A percentile compares a stretch with the other conserved stretches of the same genome.
Evolutionary conservation across 2,113 vertebrate genomes (phyloP).

Genomic region (Perccottus glenii): DNA sequence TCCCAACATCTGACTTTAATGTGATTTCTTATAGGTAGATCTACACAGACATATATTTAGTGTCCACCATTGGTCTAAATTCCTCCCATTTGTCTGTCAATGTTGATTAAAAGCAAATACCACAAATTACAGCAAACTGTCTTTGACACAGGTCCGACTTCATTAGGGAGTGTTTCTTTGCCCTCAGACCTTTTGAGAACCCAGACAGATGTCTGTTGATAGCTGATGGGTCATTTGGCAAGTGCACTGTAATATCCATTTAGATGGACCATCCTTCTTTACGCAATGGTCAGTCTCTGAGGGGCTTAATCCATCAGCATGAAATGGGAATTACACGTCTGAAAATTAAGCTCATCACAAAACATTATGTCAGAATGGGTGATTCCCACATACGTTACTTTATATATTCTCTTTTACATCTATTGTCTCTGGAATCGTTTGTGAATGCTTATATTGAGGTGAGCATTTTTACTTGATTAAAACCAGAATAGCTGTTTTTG

Average conservation of each 20-base stretch:
- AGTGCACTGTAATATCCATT: constrained; percentile 30
- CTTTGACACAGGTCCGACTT: constrained; percentile 22
- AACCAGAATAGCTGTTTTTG: not conserved
- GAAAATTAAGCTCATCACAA: constrained; percentile 6
- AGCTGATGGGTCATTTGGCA: constrained; percentile 48
- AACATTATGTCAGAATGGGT: not conserved
- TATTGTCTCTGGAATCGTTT: not conserved
- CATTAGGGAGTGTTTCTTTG: constrained; percentile 11
- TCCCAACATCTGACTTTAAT: no score
- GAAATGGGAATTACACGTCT: constrained; percentile 11
- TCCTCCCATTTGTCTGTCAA: constrained; percentile 27
- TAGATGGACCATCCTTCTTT: constrained; percentile 29
- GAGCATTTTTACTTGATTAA: not conserved
- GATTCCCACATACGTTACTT: not conserved
- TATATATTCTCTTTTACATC: not conserved
- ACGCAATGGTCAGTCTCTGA: constrained; percentile 28
- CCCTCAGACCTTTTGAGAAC: constrained; percentile 30
- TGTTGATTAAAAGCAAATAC: constrained; percentile 32
- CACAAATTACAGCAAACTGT: constrained; percentile 24
- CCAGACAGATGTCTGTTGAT: constrained; percentile 27
- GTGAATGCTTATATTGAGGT: no score
- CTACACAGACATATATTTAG: not conserved
- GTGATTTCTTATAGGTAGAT: no score
- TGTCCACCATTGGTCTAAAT: constrained; percentile 19
- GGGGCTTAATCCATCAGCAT: constrained; percentile 8